phyloP scores from a whole-genome alignment of 2,113 vertebrate genomes.

The Corvus moneduloides region DNA sequence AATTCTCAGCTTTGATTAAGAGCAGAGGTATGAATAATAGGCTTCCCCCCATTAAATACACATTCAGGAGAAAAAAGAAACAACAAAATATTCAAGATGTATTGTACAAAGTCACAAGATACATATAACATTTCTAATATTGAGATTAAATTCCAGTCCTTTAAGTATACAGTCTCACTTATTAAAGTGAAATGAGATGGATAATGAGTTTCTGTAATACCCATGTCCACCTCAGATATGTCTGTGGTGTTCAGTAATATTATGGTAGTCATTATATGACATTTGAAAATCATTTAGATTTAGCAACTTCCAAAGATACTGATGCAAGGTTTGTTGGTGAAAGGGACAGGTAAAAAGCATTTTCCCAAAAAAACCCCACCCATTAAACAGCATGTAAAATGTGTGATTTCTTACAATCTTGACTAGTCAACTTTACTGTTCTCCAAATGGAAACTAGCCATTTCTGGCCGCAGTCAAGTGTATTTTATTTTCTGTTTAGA shows the following conservation, averaged over 20 bases:
- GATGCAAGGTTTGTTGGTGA: background rate
- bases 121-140: background rate
- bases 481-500: background rate
- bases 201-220: background rate
- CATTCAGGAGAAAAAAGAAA: conserved; percentile 9
- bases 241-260: background rate
- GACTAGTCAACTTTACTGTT: background rate
- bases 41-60: conserved; percentile 25
- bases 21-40: conserved; percentile 63
- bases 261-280: background rate
- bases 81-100: background rate
- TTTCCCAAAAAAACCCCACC: background rate
- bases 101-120: background rate
- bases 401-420: background rate
- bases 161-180: background rate
- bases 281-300: background rate
- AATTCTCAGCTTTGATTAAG: conserved; percentile 71
- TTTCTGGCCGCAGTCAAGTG: background rate
- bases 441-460: background rate
- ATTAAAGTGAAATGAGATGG: background rate
- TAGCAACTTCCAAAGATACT: background rate
- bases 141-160: background rate
- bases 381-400: background rate
- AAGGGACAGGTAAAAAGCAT: background rate
- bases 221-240: background rate